Evolutionary conservation across 2,888 invertebrate genomes (phyloP).

Genomic region (Rhabditoides inermis): DNA sequence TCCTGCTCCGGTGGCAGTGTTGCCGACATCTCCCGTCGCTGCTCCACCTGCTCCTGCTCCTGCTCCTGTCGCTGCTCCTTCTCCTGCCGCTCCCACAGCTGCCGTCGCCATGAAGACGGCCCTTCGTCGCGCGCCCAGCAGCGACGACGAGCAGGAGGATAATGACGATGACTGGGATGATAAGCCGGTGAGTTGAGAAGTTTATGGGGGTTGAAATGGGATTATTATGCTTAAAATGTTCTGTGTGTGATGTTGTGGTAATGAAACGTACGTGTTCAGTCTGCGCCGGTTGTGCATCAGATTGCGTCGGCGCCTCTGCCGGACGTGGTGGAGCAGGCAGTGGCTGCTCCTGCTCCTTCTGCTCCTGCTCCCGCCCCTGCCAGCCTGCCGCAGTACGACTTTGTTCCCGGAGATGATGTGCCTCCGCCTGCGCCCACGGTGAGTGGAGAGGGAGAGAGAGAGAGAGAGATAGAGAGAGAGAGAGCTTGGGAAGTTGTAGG

Average conservation of each 20-base stretch:
- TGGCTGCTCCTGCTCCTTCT: neutral
- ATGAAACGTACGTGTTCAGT: too few relatives aligned
- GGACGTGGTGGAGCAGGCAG: neutral
- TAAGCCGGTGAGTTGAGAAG: too few relatives aligned
- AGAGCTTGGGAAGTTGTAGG: too few relatives aligned
- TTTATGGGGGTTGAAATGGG: too few relatives aligned
- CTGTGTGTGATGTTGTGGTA: too few relatives aligned
- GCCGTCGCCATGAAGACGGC: neutral
- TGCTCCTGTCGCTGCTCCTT: neutral
- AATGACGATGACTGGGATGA: constrained; percentile 24
- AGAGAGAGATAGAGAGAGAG: too few relatives aligned
- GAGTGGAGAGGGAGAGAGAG: too few relatives aligned
- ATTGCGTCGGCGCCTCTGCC: too few relatives aligned
- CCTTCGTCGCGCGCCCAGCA: constrained; percentile 11
- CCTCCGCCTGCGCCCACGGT: neutral
- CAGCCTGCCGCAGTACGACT: neutral
- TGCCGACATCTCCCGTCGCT: constrained; percentile 1
- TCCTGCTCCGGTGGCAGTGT: constrained; percentile 16
- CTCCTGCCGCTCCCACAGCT: neutral
- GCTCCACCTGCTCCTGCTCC: neutral
- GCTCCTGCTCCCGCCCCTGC: neutral
- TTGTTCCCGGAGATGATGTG: constrained; percentile 3
- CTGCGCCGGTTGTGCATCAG: too few relatives aligned
- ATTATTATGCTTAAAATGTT: neutral
- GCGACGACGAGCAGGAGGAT: constrained; percentile 16